Conservation (phyloP, 2,113 vertebrate genomes). For the Campylomormyrus numenius region DNA sequence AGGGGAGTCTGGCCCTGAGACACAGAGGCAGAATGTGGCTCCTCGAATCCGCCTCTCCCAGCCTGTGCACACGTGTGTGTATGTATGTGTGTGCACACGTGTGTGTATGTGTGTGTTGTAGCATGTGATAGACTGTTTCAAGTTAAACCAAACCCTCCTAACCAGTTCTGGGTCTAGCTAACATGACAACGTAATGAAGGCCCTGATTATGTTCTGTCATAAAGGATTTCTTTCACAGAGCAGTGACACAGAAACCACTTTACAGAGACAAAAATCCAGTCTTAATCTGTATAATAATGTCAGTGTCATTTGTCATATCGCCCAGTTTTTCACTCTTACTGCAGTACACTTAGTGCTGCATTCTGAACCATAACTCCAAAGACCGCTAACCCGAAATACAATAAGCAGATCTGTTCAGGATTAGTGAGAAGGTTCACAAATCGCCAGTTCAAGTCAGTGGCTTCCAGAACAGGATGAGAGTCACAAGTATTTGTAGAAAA, state of each 20-base stretch:
- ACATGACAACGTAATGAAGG: background rate
- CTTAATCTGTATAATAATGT: background rate
- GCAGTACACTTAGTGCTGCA: background rate
- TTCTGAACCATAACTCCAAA: background rate
- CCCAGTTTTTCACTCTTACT: background rate
- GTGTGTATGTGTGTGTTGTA: background rate
- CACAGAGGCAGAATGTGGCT: slow-evolving; percentile 24
- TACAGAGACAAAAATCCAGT: background rate
- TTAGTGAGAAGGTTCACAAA: background rate
- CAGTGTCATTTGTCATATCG: background rate
- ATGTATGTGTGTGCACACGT: too few species aligned
- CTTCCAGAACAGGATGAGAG: background rate
- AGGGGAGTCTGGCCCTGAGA: slow-evolving; percentile 62
- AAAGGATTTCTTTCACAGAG: background rate
- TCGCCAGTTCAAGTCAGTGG: background rate
- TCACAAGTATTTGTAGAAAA: background rate
- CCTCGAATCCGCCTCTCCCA: background rate
- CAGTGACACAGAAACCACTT: background rate
- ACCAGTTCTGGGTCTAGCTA: background rate
- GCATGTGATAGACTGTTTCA: background rate
- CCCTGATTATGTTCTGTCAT: background rate
- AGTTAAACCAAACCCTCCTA: background rate
- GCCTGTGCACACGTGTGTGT: background rate
- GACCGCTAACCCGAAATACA: background rate
- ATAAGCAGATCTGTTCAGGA: background rate